Evolutionary conservation across 1,140 invertebrate genomes (phyloP).

Genomic region (Mizuhopecten yessoensis): DNA sequence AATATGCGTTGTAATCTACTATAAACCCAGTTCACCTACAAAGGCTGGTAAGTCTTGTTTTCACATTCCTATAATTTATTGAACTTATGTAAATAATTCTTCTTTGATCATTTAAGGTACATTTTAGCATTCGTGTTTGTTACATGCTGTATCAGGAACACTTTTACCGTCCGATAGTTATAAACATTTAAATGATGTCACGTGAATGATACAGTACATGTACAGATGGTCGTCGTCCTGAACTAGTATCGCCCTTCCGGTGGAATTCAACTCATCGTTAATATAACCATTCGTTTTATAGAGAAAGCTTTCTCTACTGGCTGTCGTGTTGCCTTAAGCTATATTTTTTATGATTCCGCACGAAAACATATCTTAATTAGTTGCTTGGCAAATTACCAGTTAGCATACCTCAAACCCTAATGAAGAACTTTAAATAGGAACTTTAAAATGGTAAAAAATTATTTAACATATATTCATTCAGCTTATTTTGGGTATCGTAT

Average conservation of each 20-base stretch:
- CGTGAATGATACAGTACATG: not conserved
- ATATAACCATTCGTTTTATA: not conserved
- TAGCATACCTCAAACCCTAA: not conserved
- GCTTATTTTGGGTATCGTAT: not conserved
- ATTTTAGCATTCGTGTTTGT: not conserved
- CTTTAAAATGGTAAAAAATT: not conserved
- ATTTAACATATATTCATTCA: not conserved
- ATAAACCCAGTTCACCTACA: too few relatives aligned
- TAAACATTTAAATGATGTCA: not conserved
- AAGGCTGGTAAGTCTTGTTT: not conserved
- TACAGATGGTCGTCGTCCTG: not conserved
- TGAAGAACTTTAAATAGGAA: not conserved
- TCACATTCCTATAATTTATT: not conserved
- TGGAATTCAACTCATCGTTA: not conserved
- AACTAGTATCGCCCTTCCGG: not conserved
- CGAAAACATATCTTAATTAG: not conserved
- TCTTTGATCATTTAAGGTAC: not conserved
- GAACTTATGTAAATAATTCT: conserved; percentile 4
- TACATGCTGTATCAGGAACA: not conserved
- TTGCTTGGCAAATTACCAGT: not conserved
- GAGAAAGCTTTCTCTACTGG: not conserved
- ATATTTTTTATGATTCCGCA: not conserved
- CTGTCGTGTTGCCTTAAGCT: not conserved
- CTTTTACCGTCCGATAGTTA: not conserved
- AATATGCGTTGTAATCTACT: too few relatives aligned